Base-by-base conservation (phyloP, 1,140 invertebrate species). In the Maniola jurtina region DNA sequence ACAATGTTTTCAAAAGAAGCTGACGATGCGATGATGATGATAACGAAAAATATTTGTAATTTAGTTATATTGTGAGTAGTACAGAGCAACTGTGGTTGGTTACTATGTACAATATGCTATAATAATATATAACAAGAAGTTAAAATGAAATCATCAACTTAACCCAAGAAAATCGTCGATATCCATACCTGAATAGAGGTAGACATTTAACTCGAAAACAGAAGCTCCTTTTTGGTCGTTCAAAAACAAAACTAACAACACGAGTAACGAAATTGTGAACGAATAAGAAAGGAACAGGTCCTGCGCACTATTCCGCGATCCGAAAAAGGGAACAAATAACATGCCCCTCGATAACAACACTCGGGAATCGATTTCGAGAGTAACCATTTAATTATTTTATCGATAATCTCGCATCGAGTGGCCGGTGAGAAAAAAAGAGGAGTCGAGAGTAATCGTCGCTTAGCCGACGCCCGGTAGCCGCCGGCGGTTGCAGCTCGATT, bases 351-450 rank as follows among this genome's bases (percentile, higher is more conserved):
- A 90, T 90, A 90, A 88, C 86, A 90, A 88, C 88, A 90, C 85
- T 86, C 85, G 78, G 70, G 88, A 89, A 90, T 90, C 88, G 88
- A 90, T 90, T 90, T 90, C 73, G 86, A 86, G 85, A 88, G 84
- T 88, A 88, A 90, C 86, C 88, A 89, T 90, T 90, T 90, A 90
- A 90, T 90, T 90, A 90, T 90, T 88, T 88, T 88, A 90, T 90
- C 88, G 88, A 87, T 90, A 88, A 90, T 90, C 86, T 90, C 69
- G 84, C 80, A 81, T 84, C 78, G 78, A 74, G 73, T 68, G 75
- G 76, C 68, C 76, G 72, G 73, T 52, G 73, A 76, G 69, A 68
- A 79, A 86, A 86, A 80, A 90, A 88, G 80, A 90, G 36, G 79
- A 86, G 77, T 64, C 68, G 63, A 62, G 73, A 77, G 86, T 88